phyloP scores from a whole-genome alignment of 2,113 vertebrate genomes.

The Mola mola region DNA sequence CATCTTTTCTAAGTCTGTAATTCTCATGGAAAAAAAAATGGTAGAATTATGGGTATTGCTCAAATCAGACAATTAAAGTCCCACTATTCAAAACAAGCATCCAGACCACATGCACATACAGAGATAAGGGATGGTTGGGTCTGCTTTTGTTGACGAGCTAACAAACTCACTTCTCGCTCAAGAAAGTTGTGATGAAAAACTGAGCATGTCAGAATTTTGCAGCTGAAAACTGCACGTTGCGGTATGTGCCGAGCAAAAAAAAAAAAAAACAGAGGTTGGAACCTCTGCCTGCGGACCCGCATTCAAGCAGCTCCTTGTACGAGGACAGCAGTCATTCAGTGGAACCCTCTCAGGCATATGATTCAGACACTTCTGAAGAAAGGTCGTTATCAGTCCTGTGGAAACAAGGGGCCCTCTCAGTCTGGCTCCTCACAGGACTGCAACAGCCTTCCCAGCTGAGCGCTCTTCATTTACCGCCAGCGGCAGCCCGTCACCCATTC shows the following conservation, averaged over 20 bases:
- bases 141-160: constrained; percentile 1
- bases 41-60: background rate
- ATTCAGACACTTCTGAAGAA: constrained; percentile 61
- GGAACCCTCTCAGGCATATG: constrained; percentile 49
- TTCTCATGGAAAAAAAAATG: background rate
- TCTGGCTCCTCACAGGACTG: constrained; percentile 26
- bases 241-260: too few relatives aligned
- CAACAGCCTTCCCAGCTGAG: constrained; percentile 42
- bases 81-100: background rate
- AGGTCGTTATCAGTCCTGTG: constrained; percentile 44
- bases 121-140: background rate
- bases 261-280: background rate
- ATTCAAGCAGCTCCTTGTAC: constrained; percentile 17
- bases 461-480: constrained; percentile 52
- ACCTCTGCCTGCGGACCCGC: constrained; percentile 13
- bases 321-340: constrained; percentile 45
- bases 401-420: constrained; percentile 64
- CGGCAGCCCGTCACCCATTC: constrained; percentile 38
- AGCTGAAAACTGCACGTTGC: too few relatives aligned
- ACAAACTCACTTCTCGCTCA: constrained; percentile 1
- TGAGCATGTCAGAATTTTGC: too few relatives aligned
- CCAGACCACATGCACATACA: background rate
- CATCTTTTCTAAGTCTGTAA: background rate
- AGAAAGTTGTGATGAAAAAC: too few relatives aligned
- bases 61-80: background rate